Evolutionary conservation across 2,797 vertebrate species (phyloP), one percentile per base, ranked within the genome.

Genomic region (Ctenosaura bakeri): DNA sequence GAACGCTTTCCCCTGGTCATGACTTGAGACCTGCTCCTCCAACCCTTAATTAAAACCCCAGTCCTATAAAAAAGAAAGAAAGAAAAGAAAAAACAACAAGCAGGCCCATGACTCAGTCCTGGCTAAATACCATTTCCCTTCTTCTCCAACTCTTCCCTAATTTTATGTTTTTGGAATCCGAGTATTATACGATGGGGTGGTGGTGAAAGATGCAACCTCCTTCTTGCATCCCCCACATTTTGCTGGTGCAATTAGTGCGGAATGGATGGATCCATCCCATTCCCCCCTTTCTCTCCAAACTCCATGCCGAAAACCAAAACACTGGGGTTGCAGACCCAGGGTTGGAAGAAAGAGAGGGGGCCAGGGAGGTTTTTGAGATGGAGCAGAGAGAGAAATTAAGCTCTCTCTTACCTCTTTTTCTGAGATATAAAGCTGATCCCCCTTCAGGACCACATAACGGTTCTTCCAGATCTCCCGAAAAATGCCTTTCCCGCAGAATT

Each of bases 381-480:
- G 46, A n/a, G 4, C 35, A 9, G 62, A 32, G 80, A 22, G 83
- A 1, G 52, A 56, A 26, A 22, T 12, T 14, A 32, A 13, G 1
- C 64, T 69, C 46, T 56, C 14, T 54, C 98, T 95, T 95, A 99
- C 99, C 98, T 99, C 99, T 95, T 99, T 99, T 93, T 99, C 98
- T 0, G 98, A 98, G 96, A 99, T 96, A 95, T 97, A 98, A 76
- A 99, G 98, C 96, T 99, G 99, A 90, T 99, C 98, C 90, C 98
- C 98, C 94, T 97, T 98, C 90, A 99, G 97, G 80, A 99, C 96
- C 94, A 98, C 97, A 4, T 98, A 99, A 92, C 99, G 98, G 97
- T 98, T 99, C 97, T 98, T 99, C 99, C 99, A 99, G 96, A 99
- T 98, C 96, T 99, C 98, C 92, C 99, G 97, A 97, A 99, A 99